phyloP scores from a whole-genome alignment of 2,888 invertebrate species.

The Polydrusus cervinus region DNA sequence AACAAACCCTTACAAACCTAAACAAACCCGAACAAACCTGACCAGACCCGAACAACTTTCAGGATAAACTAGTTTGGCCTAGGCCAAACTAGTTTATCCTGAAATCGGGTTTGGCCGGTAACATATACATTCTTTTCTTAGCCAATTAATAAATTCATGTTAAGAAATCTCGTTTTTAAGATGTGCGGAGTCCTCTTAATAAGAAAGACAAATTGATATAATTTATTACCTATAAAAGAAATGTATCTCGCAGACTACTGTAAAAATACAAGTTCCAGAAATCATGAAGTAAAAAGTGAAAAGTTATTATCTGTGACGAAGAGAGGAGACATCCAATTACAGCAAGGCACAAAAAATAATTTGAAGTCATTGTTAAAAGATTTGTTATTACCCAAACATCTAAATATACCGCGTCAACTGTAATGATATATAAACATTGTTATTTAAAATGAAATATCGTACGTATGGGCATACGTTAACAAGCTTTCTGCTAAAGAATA shows the following conservation, averaged over 20 bases:
- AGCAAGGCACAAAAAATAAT: conserved; percentile 40
- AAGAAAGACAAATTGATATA: neutral
- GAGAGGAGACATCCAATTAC: conserved; percentile 25
- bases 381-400: conserved; percentile 67
- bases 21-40: too few relatives aligned
- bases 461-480: conserved; percentile 69
- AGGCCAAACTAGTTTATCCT: too few relatives aligned
- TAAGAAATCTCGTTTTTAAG: too few relatives aligned
- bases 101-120: too few relatives aligned
- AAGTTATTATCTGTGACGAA: conserved; percentile 22
- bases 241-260: conserved; percentile 8
- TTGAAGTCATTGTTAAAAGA: conserved; percentile 56
- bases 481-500: conserved; percentile 70
- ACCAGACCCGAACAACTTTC: too few relatives aligned
- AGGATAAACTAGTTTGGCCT: too few relatives aligned
- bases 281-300: conserved; percentile 15
- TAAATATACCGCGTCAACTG: conserved; percentile 66
- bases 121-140: too few relatives aligned
- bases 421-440: conserved; percentile 71
- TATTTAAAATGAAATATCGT: conserved; percentile 70
- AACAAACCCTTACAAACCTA: too few relatives aligned
- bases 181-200: too few relatives aligned
- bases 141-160: too few relatives aligned
- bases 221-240: neutral
- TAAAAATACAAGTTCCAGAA: conserved; percentile 23